Evolutionary conservation across 2,797 vertebrate species (phyloP), one percentile per base, ranked within the genome.

Genomic region (Eulemur rubriventer): DNA sequence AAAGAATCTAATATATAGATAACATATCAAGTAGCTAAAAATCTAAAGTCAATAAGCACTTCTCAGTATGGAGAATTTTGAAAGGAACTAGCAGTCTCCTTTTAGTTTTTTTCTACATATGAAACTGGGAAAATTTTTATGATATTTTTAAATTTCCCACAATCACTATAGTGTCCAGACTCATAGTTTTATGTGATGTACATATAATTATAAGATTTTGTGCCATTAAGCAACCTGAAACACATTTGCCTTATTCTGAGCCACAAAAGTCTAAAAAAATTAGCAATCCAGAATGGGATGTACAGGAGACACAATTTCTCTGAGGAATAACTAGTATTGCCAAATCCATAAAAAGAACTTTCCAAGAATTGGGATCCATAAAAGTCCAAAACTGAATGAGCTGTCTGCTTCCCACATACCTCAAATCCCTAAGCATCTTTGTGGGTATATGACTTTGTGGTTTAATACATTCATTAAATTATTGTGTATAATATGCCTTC

Each of bases 371-470:
- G 38, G 76, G 43, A n/a, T 70, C 43, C 38, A 41, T 78, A 80
- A 93, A 89, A 84, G 35, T 43, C 73, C 57, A 88, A 88, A 35
- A 96, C 87, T 33, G 46, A 85, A 65, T 38, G 30, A 81, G n/a
- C n/a, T 70, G 43, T 83, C 81, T 88, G 63, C n/a, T 97, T 97
- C 88, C 90, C 88, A 95, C 89, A 75, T 91, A 91, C 35, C 33
- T 97, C 84, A 97, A 95, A 96, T 93, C 88, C 92, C 91, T 86
- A 78, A 84, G 72, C 83, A 87, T 88, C 61, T 88, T 67, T 89
- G 70, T 89, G 52, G n/a, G 20, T 72, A 73, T 84, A 69, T 87
- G 38, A 61, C 59, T 93, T 89, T 67, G 11, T 18, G 0, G 18
- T 72, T 87, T 78, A 72, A 80, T 70, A 92, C 75, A 87, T 1